A percentile compares a stretch with the other conserved stretches of the same genome.
Evolutionary conservation across 1,140 invertebrate genomes (phyloP).

Genomic region (Venustaconcha ellipsiformis): DNA sequence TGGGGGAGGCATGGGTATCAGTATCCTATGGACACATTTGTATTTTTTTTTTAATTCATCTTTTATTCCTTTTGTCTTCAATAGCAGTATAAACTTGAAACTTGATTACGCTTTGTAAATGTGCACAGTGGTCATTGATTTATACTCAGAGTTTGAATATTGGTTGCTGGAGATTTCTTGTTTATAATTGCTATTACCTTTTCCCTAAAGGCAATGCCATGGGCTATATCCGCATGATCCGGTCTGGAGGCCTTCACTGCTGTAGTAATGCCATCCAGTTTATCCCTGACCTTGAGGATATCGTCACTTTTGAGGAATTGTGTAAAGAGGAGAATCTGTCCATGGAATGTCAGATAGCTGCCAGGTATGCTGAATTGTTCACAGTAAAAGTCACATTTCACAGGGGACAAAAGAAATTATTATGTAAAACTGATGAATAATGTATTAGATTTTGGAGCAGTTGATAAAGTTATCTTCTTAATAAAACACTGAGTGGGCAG

Average conservation of each 20-base stretch:
- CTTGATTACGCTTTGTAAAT: too few relatives aligned
- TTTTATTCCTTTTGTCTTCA: too few relatives aligned
- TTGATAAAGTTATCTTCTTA: too few relatives aligned
- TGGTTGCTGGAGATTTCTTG: neutral
- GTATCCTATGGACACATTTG: too few relatives aligned
- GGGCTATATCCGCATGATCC: conserved; percentile 94
- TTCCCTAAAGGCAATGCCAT: conserved; percentile 86
- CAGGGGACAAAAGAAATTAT: neutral
- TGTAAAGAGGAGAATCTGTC: conserved; percentile 74
- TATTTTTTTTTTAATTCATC: too few relatives aligned
- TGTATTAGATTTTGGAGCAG: too few relatives aligned
- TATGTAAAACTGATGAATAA: neutral
- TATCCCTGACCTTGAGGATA: conserved; percentile 85
- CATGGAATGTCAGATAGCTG: conserved; percentile 75
- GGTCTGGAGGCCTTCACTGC: conserved; percentile 93
- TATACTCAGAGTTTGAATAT: too few relatives aligned
- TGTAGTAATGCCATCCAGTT: conserved; percentile 92
- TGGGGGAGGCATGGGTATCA: too few relatives aligned
- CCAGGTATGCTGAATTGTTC: conserved; percentile 67
- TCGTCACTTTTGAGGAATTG: conserved; percentile 75
- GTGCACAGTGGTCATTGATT: too few relatives aligned
- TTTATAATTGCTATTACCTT: neutral
- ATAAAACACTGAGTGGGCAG: too few relatives aligned
- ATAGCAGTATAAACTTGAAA: too few relatives aligned
- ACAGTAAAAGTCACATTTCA: neutral